Evolutionary conservation across 2,888 invertebrate species (phyloP), one percentile per base, ranked within the genome.

Genomic region (Tenodera sinensis): DNA sequence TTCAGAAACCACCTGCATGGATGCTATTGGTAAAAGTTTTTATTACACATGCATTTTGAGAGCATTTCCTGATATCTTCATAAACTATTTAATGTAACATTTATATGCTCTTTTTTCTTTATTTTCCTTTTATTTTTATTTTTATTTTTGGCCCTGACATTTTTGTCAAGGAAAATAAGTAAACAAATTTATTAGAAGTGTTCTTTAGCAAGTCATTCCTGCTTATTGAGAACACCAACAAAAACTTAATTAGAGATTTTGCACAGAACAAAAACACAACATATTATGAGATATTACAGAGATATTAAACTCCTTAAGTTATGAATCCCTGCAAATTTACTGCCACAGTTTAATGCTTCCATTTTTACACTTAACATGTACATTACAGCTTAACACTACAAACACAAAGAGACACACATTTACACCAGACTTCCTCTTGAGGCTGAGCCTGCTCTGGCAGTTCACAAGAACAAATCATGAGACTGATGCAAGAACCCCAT

Each of bases 361-460:
- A 84, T n/a, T 84, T 84, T 28, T 20, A 30, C 28, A 12, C 84
- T 27, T 30, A 84, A 84, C n/a, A 27, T 84, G 34, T 30, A 71
- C 54, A 71, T 71, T 71, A 71, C 54, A 71, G 54, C 54, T 71
- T 71, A 71, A 71, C 54, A 71, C 54, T 20, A 71, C 20, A 20
- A 71, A 71, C 42, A 71, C 54, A 71, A 20, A 71, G 54, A 71
- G 25, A 71, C 54, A 71, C 54, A 71, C 54, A 71, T 71, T n/a
- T 71, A 81, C 86, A 86, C 47, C 88, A 83, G 42, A 42, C 85
- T 85, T 89, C 83, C 30, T 89, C 89, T 87, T 89, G 86, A 89
- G 89, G 89, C 89, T 89, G 89, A 89, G 85, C 86, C 89, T 89
- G 86, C 82, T 83, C 83, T 83, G 83, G 54, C 54, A 20, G 54